Conservation (phyloP, 2,797 vertebrate genomes). For the Eutrigla gurnardus region DNA sequence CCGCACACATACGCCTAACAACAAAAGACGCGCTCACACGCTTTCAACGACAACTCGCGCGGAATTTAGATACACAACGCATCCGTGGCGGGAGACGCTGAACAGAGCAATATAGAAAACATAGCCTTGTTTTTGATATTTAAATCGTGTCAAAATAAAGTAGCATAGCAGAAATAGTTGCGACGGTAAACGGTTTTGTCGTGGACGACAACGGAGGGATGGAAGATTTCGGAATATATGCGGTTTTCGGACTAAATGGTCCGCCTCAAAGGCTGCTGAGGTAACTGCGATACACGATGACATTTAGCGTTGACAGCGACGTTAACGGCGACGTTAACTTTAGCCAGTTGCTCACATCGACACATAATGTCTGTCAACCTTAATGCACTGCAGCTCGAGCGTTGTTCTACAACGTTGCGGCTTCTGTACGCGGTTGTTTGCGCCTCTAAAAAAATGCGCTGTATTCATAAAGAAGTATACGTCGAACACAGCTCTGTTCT, state of each 20-base stretch:
- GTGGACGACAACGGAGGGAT: conserved; percentile 57
- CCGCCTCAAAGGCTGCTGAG: conserved; percentile 78
- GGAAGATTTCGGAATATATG: conserved; percentile 83
- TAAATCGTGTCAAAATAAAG: not conserved
- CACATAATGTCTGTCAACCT: fast-evolving
- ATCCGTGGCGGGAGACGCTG: conserved; percentile 68
- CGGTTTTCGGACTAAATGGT: conserved; percentile 75
- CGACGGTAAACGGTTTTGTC: not conserved
- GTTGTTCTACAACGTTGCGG: not conserved
- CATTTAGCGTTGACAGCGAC: not conserved
- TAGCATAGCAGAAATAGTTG: fast-evolving
- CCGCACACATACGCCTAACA: fast-evolving
- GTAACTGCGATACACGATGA: conserved; percentile 51
- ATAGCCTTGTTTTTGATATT: not conserved
- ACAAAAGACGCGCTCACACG: conserved; percentile 41
- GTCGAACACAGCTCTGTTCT: fast-evolving
- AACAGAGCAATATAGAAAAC: not conserved
- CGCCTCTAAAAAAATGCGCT: conserved; percentile 8
- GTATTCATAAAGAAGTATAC: not conserved
- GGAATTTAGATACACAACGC: conserved; percentile 42
- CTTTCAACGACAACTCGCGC: conserved; percentile 36
- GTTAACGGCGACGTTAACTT: not conserved
- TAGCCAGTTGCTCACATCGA: not conserved
- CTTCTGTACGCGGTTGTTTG: not conserved
- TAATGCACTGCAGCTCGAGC: not conserved